Evolutionary conservation across 1,140 invertebrate species (phyloP), one percentile per base, ranked within the genome.

Genomic region (Papilio helenus): DNA sequence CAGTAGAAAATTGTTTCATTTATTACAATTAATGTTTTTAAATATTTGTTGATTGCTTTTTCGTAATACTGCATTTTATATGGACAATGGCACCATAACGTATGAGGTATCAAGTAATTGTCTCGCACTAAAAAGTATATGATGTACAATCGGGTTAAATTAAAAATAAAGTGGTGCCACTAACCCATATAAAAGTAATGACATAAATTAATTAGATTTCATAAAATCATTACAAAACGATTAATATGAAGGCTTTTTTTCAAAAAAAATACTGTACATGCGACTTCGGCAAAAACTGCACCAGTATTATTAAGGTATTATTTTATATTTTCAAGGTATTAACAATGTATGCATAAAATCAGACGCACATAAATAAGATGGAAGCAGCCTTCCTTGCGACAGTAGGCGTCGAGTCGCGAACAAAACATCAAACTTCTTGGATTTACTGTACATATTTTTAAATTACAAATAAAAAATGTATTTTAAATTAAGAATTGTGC

Each of bases 321-420:
- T 34, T 68, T 29, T 68, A 68, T 29, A 12, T 74, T 51, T 23
- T 5, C 44, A 49, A 42, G 71, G 42, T 44, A 46, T 46, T 51
- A 74, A 74, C 39, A 73, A 73, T 73, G 72, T 20, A 46, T 76
- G 79, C 79, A 51, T 79, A 74, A 55, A 51, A 58, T 74, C 74
- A 20, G 20, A 72, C 39, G 77, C 79, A 80, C 84, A 89, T 91
- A 91, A 88, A 91, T 91, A 91, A 79, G 85, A 81, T 83, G 82
- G 76, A 77, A 80, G 44, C 55, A 58, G 79, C 76, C 76, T 72
- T 61, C 29, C 34, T 73, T 42, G 34, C 49, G 83, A 83, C 90
- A 91, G 90, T 90, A 80, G 79, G 79, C 85, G 80, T 76, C 81
- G 79, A 86, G 82, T 86, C 83, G 81, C 86, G 81, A 80, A 79